Evolutionary conservation across 2,888 invertebrate species (phyloP).

Genomic region (Pseudococcus jackbeardsleyi): DNA sequence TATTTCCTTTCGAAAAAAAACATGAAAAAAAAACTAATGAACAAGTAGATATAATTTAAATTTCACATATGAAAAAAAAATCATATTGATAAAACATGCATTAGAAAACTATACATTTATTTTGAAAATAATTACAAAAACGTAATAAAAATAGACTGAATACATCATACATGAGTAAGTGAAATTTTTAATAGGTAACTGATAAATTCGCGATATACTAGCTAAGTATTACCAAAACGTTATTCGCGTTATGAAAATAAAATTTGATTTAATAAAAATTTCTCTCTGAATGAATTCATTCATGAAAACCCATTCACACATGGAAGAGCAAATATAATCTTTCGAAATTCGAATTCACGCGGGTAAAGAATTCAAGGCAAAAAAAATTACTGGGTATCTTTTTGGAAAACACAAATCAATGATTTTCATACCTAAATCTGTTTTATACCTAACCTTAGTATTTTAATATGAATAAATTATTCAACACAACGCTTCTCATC

Average conservation of each 20-base stretch:
- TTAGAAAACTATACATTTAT: background rate
- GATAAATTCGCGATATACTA: conserved; percentile 18
- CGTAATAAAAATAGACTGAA: conserved; percentile 17
- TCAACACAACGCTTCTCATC: background rate
- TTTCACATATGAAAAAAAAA: no score
- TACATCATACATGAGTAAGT: background rate
- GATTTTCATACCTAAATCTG: background rate
- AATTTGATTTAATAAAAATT: conserved; percentile 34
- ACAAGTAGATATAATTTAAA: no score
- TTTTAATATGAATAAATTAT: background rate
- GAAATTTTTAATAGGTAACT: conserved; percentile 26
- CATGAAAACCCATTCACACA: background rate
- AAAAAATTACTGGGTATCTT: conserved; percentile 4
- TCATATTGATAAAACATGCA: no score
- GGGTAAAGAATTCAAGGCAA: background rate
- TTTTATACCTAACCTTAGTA: background rate
- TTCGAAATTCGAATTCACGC: background rate
- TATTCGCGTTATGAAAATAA: background rate
- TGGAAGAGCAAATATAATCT: background rate
- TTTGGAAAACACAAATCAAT: background rate
- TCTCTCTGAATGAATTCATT: background rate
- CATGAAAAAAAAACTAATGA: no score
- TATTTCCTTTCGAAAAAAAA: no score
- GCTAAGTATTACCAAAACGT: background rate
- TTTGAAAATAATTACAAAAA: conserved; percentile 49